These are phyloP conservation scores for Drosophila baimaii DNA, from an alignment of 1,140 invertebrate genomes.

Conservation along the genomic window DNA sequence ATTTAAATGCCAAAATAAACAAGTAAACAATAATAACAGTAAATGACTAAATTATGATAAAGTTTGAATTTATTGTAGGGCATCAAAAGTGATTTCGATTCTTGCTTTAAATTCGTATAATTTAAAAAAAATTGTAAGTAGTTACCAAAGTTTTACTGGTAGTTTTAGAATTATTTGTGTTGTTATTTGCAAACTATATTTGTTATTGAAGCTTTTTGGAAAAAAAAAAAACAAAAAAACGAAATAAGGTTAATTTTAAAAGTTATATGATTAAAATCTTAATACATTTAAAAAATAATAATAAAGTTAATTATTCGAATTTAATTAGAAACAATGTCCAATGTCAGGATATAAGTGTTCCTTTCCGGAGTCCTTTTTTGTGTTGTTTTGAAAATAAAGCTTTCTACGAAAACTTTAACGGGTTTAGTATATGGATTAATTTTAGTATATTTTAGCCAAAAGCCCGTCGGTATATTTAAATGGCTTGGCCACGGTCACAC, in stretches of 20 bases:
- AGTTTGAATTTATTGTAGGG: too few relatives aligned
- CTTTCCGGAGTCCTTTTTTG: background rate
- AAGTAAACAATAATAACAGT: too few relatives aligned
- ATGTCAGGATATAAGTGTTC: background rate
- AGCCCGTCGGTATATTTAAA: conserved; percentile 4
- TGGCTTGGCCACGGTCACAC: conserved; percentile 17
- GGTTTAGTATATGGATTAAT: background rate
- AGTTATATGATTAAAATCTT: background rate
- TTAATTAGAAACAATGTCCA: background rate
- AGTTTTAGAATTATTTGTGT: background rate
- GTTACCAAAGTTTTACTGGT: background rate
- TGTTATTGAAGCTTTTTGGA: too few relatives aligned
- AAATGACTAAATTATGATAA: too few relatives aligned
- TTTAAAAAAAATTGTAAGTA: background rate
- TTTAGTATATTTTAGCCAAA: conserved; percentile 7
- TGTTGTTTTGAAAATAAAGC: background rate
- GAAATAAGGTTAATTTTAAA: background rate
- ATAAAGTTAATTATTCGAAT: background rate
- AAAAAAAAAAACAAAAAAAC: too few relatives aligned
- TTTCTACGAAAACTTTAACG: too few relatives aligned
- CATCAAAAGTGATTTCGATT: too few relatives aligned
- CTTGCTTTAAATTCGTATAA: too few relatives aligned
- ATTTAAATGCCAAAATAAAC: background rate
- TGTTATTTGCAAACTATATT: too few relatives aligned
- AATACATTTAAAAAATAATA: too few relatives aligned